Base-by-base conservation (phyloP, 2,113 vertebrate species). In the Nettapus auritus region DNA sequence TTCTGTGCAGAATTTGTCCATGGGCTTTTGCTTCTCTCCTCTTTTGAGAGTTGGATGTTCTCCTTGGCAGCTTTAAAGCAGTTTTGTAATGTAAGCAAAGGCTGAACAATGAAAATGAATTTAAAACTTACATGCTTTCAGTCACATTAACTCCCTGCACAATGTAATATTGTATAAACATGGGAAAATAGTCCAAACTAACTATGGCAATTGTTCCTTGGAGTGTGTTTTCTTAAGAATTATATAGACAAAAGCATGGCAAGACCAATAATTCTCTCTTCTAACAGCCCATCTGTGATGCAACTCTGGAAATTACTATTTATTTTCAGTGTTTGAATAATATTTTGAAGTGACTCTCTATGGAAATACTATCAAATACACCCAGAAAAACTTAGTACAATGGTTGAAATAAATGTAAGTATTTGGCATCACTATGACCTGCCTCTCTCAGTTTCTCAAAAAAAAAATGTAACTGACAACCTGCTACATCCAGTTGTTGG, bases 151-250 rank as follows among this genome's bases (percentile, higher is more conserved):
- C 81, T 96, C 88, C 55, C 93, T 96, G 95, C 70, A 95, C 90
- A 92, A 66, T 95, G 93, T 93, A 88, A 94, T 88, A 18, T 17
- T 77, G 11, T 96, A 95, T 97, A 95, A 96, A 96, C 96, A 96
- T 6, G 52, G 55, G 38, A 44, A 93, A 91, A 80, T 50, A 94
- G 26, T 89, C 73, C 94, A 92, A 88, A 93, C 73, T 96, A 92
- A 80, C 75, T 63, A 40, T 0, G 0, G 29, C 73, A 93, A 74
- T 96, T 95, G 78, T 86, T 93, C 57, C 92, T 86, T 5, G 1
- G 70, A 77, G 79, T 81, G 38, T 70, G 40, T 92, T 94, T 94
- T 94, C 76, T 92, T 92, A 94, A 84, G 89, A 62, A 79, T 79
- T 88, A 81, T 57, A 38, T 60, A 90, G 94, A 92, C 56, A 86